Base-by-base conservation (phyloP, 2,113 vertebrate genomes). In the Capreolus pygargus region DNA sequence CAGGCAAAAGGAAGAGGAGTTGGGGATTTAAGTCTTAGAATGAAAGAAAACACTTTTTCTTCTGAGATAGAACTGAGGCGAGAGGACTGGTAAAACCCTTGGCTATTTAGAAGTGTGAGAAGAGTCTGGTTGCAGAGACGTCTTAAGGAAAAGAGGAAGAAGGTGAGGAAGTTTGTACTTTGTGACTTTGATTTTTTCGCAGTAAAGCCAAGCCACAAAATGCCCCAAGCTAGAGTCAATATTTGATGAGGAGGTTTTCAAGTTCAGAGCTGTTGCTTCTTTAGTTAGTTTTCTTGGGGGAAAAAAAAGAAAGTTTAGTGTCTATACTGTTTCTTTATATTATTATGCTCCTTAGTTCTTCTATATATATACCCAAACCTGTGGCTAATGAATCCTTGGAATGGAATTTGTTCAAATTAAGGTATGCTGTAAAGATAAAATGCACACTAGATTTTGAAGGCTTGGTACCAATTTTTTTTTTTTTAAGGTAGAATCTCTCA, bases 131-230 rank as follows among this genome's bases (percentile, higher is more conserved):
- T 86, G 28, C 21, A 36, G 47, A 94, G 39, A 94, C 17, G 36
- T 25, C 43, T 70, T 85, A 58, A 93, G 60, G 60, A 86, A 55
- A 21, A 92, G 50, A 89, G n/a, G 58, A 95, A 61, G 83, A 88
- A 86, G 50, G 55, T 43, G 39, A 79, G 45, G 25, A 55, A 70
- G n/a, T 47, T 61, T 74, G 13, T 60, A 57, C n/a, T 64, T 55
- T 94, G 43, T 94, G 55, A 92, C 74, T 93, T 86, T 92, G 47
- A 92, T 98, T 92, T 89, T 58, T 94, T 89, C 57, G 87, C 43
- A 78, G 21, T 39, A 25, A 50, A 79, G 52, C 15, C 47, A 67
- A 58, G 55, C 28, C 61, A 89, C 43, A 90, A 39, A 74, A 84
- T 84, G 55, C 82, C 43, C 70, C 36, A 87, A 74, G 61, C 43